Conservation (phyloP, 2,797 vertebrate genomes). For the Dromococcyx pavoninus region DNA sequence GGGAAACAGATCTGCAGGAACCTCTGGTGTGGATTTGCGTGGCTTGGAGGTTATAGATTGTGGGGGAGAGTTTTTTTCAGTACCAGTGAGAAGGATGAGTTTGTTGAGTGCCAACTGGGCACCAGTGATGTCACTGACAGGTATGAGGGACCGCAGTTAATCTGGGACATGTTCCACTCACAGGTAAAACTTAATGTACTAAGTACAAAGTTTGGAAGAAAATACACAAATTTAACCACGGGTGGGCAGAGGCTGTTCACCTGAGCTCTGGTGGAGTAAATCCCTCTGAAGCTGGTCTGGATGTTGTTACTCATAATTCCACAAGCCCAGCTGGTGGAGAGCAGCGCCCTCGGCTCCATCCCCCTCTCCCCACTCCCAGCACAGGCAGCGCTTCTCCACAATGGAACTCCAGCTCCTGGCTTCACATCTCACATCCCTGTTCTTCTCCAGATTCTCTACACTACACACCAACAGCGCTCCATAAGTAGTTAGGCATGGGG, state of each 20-base stretch:
- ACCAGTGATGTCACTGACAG: neutral
- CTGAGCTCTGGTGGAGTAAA: neutral
- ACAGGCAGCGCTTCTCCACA: neutral
- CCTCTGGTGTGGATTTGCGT: fast-evolving
- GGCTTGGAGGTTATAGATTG: too few relatives aligned
- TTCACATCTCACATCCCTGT: neutral
- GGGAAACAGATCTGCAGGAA: neutral
- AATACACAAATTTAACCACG: neutral
- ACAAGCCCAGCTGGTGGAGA: neutral
- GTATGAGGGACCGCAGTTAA: neutral
- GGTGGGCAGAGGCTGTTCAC: neutral
- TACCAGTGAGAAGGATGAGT: neutral
- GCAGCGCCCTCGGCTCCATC: neutral
- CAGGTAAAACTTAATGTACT: too few relatives aligned
- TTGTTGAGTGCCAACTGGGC: neutral
- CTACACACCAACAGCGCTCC: neutral
- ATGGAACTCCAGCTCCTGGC: neutral
- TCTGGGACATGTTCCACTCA: fast-evolving
- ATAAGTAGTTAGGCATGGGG: too few relatives aligned
- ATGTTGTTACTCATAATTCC: neutral
- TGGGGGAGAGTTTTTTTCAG: neutral
- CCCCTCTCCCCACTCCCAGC: neutral
- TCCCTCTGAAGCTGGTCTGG: neutral
- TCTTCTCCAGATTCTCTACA: neutral
- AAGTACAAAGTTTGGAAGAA: neutral